These are phyloP conservation scores for Denticeps clupeoides DNA, from an alignment of 2,797 vertebrate species.

Conservation along the genomic window DNA sequence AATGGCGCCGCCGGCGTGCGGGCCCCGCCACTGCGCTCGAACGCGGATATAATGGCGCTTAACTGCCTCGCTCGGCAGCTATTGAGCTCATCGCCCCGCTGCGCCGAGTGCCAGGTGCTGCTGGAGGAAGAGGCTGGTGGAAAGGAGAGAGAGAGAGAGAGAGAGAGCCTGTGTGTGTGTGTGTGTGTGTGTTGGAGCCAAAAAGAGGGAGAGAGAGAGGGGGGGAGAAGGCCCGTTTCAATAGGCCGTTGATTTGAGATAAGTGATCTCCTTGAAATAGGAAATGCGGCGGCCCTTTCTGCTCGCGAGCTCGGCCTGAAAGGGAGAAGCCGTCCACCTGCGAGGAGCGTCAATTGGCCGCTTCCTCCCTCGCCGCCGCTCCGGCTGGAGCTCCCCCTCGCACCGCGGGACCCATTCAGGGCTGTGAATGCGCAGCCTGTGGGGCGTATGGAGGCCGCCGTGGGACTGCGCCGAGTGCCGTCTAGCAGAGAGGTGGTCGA, in stretches of 20 bases:
- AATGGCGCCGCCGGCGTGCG: background rate
- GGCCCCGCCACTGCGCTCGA: conserved; percentile 13
- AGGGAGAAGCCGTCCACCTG: conserved; percentile 35
- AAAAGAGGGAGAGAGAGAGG: conserved; percentile 25
- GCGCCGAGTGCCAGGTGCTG: conserved; percentile 66
- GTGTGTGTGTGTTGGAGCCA: conserved; percentile 18
- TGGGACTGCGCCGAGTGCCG: no score
- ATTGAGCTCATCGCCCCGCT: conserved; percentile 53
- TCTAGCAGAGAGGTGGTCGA: conserved; percentile 24
- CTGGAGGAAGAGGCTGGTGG: conserved; percentile 31
- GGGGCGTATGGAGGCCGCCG: conserved; percentile 29
- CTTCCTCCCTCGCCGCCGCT: conserved; percentile 31
- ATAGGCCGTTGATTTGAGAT: conserved; percentile 46
- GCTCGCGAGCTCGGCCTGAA: conserved; percentile 27
- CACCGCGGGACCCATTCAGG: conserved; percentile 25
- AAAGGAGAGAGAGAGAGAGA: conserved; percentile 1
- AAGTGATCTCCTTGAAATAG: conserved; percentile 39
- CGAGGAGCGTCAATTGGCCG: conserved; percentile 38
- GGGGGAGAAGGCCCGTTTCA: conserved; percentile 27
- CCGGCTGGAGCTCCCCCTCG: conserved; percentile 6
- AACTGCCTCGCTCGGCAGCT: conserved; percentile 48
- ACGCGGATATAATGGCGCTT: conserved; percentile 53
- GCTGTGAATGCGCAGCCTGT: conserved; percentile 26
- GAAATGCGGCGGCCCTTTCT: conserved; percentile 30
- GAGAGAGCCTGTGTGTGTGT: conserved; percentile 3